Percentiles rank a stretch among this genome's conserved stretches.
Evolutionary conservation across 1,140 invertebrate genomes (phyloP).

Genomic region (Palaemon carinicauda): DNA sequence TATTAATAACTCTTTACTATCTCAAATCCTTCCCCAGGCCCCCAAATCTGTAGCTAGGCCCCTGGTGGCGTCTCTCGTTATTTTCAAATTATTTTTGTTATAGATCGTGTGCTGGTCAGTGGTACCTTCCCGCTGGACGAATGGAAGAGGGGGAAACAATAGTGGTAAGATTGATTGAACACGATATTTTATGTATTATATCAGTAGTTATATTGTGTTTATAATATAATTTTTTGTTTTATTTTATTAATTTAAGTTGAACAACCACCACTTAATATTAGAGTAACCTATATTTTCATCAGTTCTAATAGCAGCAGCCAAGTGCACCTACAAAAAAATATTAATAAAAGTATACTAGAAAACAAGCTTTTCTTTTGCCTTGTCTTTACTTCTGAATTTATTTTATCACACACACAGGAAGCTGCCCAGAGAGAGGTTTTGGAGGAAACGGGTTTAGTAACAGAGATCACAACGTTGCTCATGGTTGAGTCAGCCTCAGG

Average conservation of each 20-base stretch:
- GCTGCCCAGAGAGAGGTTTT: constrained; percentile 90
- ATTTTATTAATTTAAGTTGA: too few species aligned
- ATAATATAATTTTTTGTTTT: background rate
- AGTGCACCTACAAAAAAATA: too few species aligned
- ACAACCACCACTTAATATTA: too few species aligned
- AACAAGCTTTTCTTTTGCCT: background rate
- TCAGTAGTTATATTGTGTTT: background rate
- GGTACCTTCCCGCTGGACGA: constrained; percentile 94
- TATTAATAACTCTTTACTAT: too few species aligned
- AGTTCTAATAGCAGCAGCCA: too few species aligned
- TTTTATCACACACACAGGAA: constrained; percentile 66
- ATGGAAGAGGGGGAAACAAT: constrained; percentile 92
- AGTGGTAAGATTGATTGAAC: constrained; percentile 62
- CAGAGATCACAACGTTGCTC: constrained; percentile 83
- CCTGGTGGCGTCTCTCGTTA: too few species aligned
- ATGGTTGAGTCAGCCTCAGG: constrained; percentile 76
- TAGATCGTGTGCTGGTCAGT: constrained; percentile 73
- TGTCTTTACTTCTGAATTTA: background rate
- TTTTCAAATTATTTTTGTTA: too few species aligned
- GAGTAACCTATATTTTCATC: background rate
- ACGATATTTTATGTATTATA: constrained; percentile 62
- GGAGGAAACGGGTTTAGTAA: constrained; percentile 92
- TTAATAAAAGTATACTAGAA: too few species aligned
- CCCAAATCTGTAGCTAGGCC: too few species aligned
- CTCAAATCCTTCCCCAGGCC: too few species aligned